Evolutionary conservation across 2,797 vertebrate species (phyloP), one percentile per base, ranked within the genome.

Genomic region (Numenius phaeopus): DNA sequence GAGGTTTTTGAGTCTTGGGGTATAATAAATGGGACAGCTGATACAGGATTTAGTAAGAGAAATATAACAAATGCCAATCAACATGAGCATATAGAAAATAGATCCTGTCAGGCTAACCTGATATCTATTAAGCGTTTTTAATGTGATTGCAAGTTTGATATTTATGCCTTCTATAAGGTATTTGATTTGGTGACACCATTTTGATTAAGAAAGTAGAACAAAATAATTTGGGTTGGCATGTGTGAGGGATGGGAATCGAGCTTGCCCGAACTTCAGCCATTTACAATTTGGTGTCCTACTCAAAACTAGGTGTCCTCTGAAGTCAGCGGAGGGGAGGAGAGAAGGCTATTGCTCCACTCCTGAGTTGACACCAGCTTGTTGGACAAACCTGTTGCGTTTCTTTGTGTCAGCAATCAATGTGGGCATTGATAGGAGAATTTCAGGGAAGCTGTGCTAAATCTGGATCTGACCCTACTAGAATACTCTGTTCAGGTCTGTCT

Each of bases 11-110:
- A 90, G 40, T 82, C n/a, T 54, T 58, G 11, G 70, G 50, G 5
- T 79, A 18, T 86, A 93, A 69, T 83, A 81, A 94, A 81, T 75
- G 49, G 79, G 57, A 78, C 52, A 61, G 34, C 30, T 76, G 67
- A 57, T 83, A 88, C 78, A 89, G 49, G 32, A n/a, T 65, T 69
- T 57, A 83, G 19, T 87, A 94, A 86, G 30, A 83, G 12, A 88
- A 61, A 65, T 92, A 26, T n/a, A 86, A 65, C 86, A 95, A 81
- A 50, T 86, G 72, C 44, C 6, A 71, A 39, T 80, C 71, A 91
- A 42, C 13, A 11, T 0, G 1, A 62, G 26, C 7, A 61, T 87
- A 21, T 29, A 73, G 83, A 95, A 94, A 69, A 91, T n/a, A 84
- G 44, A 80, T 59, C 32, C 16, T 92, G 42, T 93, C 50, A 84